Conservation (phyloP, 2,797 vertebrate species). For the Staurois parvus region DNA sequence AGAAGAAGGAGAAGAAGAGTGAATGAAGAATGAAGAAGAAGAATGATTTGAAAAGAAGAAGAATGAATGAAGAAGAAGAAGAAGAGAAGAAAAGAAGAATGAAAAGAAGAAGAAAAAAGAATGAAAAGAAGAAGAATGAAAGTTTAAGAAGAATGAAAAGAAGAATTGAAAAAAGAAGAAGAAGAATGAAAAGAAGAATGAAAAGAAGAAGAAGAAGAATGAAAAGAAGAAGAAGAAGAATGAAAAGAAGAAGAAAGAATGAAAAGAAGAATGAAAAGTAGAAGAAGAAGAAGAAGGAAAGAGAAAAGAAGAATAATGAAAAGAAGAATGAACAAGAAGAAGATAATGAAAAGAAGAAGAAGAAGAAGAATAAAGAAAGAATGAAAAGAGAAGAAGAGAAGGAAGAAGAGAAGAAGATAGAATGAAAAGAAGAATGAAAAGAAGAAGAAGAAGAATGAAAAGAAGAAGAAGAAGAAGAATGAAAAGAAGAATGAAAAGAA, state of each 20-base stretch:
- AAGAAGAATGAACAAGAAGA: background rate
- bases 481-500: background rate
- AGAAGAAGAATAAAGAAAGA: background rate
- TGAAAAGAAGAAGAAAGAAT: background rate
- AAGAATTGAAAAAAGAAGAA: no score
- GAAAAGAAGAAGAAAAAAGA: no score
- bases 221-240: background rate
- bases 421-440: background rate
- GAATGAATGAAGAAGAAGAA: no score
- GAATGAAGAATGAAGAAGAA: no score
- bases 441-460: background rate
- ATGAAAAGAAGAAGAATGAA: no score
- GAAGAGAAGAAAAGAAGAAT: no score
- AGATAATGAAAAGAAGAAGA: background rate
- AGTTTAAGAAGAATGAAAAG: no score
- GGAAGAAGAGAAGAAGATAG: background rate
- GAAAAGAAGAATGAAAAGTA: background rate
- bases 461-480: background rate
- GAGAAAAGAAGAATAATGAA: no score
- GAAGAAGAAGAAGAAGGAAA: background rate
- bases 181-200: background rate
- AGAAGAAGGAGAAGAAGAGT: background rate
- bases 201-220: background rate
- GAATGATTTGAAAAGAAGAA: no score
- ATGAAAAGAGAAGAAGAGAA: background rate